These are phyloP conservation scores for Steatocranus sp. DNA, from an alignment of 2,797 vertebrate species.

Conservation along the genomic window DNA sequence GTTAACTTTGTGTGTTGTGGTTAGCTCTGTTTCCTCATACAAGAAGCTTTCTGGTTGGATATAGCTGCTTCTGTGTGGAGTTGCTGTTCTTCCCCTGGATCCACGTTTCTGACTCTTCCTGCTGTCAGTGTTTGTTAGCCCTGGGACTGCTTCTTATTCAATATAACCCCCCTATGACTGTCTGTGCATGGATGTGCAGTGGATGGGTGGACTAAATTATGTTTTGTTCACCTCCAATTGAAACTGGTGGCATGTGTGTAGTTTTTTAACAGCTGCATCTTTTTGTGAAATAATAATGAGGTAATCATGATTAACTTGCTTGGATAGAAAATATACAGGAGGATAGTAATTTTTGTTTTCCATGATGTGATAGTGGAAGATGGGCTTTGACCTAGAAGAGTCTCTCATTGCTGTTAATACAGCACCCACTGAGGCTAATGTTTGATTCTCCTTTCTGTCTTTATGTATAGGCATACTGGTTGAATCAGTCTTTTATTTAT, in stretches of 20 bases:
- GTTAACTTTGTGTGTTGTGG: background rate
- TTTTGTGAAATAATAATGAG: background rate
- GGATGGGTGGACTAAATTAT: fast-evolving
- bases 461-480: background rate
- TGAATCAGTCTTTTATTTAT: background rate
- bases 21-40: background rate
- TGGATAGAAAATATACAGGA: background rate
- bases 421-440: background rate
- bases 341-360: fast-evolving
- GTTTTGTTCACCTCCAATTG: background rate
- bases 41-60: background rate
- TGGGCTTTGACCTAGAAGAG: background rate
- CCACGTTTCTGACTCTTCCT: background rate
- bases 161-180: fast-evolving
- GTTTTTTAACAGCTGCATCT: background rate
- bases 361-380: background rate
- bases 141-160: background rate
- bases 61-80: background rate
- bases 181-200: background rate
- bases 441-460: background rate
- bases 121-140: background rate
- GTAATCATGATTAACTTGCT: background rate
- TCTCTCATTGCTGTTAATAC: background rate
- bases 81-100: background rate
- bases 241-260: background rate